phyloP scores from a whole-genome alignment of 1,140 invertebrate genomes.

The Eufriesea mexicana region DNA sequence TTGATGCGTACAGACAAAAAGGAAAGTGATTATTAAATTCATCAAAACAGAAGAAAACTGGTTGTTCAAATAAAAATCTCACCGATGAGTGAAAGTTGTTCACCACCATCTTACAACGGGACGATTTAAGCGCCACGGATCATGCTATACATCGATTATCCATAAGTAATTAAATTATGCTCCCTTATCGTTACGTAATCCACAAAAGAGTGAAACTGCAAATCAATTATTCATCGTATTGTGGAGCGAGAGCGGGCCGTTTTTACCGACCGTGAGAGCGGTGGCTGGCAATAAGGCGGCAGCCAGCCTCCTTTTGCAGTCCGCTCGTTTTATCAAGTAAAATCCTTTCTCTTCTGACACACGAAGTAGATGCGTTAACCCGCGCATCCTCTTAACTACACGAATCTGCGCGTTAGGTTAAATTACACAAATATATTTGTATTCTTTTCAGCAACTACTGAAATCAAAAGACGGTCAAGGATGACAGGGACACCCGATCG shows the following conservation, averaged over 20 bases:
- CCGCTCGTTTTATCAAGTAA: constrained; percentile 23
- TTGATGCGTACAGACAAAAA: neutral
- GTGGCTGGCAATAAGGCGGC: neutral
- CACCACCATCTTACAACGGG: too few relatives aligned
- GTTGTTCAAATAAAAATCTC: neutral
- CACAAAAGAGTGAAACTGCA: constrained; percentile 34
- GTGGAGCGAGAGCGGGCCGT: neutral
- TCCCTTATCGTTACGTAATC: constrained; percentile 15
- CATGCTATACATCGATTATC: constrained; percentile 35
- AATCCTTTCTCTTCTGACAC: constrained; percentile 32
- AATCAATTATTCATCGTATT: constrained; percentile 47
- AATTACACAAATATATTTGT: neutral
- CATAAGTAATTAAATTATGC: constrained; percentile 41
- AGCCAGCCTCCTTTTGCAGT: constrained; percentile 13
- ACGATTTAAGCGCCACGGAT: neutral
- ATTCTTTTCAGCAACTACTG: neutral
- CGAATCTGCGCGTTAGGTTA: neutral
- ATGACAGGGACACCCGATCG: neutral
- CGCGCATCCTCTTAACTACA: neutral
- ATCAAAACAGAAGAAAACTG: neutral
- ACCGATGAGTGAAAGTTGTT: constrained; percentile 7
- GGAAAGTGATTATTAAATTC: neutral
- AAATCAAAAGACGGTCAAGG: constrained; percentile 38
- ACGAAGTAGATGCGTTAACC: neutral
- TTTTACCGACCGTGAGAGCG: constrained; percentile 38